Percentiles rank a stretch among this genome's conserved stretches.
Conservation (phyloP, 2,888 invertebrate genomes). For the Aplocera efformata region DNA sequence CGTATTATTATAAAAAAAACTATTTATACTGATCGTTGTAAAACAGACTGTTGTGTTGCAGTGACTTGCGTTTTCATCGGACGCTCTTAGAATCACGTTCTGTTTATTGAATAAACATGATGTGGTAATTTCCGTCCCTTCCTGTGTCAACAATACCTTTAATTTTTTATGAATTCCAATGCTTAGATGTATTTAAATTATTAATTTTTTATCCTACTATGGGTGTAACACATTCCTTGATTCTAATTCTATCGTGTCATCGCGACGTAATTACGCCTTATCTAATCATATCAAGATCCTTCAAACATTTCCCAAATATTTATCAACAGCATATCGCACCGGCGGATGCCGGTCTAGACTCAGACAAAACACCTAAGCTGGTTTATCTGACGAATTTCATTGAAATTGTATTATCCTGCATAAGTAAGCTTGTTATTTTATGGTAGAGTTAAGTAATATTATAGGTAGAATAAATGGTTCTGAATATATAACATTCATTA, state of each 20-base stretch:
- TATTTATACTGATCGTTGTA: slow-evolving; percentile 2
- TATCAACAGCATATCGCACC: slow-evolving; percentile 28
- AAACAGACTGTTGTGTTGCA: slow-evolving; percentile 6
- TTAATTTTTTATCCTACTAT: no score
- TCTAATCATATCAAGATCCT: slow-evolving; percentile 52
- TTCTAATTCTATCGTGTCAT: slow-evolving; percentile 3
- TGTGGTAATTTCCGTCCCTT: slow-evolving; percentile 35
- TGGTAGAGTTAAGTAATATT: no score
- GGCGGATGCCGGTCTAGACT: slow-evolving; percentile 16
- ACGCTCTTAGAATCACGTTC: slow-evolving; percentile 27
- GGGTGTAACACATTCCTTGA: neutral
- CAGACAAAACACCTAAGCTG: neutral
- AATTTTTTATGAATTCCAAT: slow-evolving; percentile 3
- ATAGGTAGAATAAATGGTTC: no score
- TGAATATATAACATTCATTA: no score
- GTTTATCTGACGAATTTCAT: no score
- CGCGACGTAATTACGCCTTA: slow-evolving; percentile 26
- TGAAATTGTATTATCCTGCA: no score
- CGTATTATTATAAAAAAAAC: neutral
- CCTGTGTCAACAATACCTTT: slow-evolving; percentile 11
- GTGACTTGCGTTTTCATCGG: slow-evolving; percentile 42
- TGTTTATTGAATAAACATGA: slow-evolving; percentile 28
- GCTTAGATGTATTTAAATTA: neutral
- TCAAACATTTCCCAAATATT: slow-evolving; percentile 41
- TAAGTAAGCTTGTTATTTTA: no score